phyloP scores from a whole-genome alignment of 2,888 invertebrate species.

The Rhogogaster chlorosoma region DNA sequence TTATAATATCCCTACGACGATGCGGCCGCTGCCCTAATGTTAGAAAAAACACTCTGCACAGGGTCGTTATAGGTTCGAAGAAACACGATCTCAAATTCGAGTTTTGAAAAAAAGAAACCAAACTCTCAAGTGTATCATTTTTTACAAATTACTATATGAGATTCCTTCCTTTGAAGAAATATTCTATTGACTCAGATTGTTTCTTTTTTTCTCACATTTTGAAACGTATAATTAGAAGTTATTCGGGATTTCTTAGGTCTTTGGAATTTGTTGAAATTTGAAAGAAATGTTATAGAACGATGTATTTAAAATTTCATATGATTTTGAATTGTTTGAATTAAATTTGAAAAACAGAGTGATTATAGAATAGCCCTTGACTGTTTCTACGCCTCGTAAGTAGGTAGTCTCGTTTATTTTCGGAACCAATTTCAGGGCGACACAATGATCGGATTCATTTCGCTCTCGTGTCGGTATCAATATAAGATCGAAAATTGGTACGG shows the following conservation, averaged over 20 bases:
- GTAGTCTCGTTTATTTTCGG: neutral
- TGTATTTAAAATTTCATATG: neutral
- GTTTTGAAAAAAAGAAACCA: neutral
- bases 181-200: too few relatives aligned
- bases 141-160: too few relatives aligned
- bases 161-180: too few relatives aligned
- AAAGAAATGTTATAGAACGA: neutral
- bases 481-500: neutral
- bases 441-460: neutral
- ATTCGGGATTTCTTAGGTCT: too few relatives aligned
- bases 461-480: neutral
- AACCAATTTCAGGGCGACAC: neutral
- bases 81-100: neutral
- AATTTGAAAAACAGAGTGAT: neutral
- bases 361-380: neutral
- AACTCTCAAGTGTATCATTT: too few relatives aligned
- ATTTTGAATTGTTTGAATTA: too few relatives aligned
- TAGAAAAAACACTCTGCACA: neutral
- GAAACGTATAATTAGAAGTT: too few relatives aligned
- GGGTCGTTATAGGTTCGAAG: neutral
- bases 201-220: too few relatives aligned
- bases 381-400: neutral
- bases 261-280: too few relatives aligned
- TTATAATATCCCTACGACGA: constrained; percentile 24
- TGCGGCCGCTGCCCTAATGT: constrained; percentile 7